These are phyloP conservation scores for Anadara kagoshimensis DNA, from an alignment of 1,140 invertebrate species.

Conservation along the genomic window DNA sequence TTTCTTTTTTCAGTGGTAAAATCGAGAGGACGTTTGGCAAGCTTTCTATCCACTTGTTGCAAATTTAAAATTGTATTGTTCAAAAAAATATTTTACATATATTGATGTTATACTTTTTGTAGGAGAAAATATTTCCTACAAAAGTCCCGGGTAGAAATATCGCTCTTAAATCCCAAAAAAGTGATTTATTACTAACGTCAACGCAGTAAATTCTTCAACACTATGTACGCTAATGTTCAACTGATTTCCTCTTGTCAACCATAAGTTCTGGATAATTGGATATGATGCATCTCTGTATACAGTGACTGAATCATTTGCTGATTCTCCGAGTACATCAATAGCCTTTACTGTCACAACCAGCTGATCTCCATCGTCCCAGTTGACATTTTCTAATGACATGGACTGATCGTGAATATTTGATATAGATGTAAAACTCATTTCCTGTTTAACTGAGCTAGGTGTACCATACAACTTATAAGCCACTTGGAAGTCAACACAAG, in stretches of 20 bases:
- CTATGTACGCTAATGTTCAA: slow-evolving; percentile 28
- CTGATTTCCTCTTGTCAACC: slow-evolving; percentile 30
- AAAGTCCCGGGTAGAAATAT: too few species aligned
- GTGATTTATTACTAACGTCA: too few species aligned
- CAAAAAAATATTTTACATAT: too few species aligned
- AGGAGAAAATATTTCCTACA: too few species aligned
- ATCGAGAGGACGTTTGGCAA: too few species aligned
- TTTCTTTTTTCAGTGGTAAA: too few species aligned
- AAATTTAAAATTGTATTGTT: too few species aligned
- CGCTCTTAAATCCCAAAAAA: too few species aligned
- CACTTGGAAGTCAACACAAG: slow-evolving; percentile 34
- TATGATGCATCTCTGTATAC: slow-evolving; percentile 22
- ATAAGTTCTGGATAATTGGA: slow-evolving; percentile 22
- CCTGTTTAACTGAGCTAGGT: slow-evolving; percentile 4
- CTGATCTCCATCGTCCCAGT: slow-evolving; percentile 26
- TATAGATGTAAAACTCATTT: slow-evolving; percentile 3
- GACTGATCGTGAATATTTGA: slow-evolving; percentile 21
- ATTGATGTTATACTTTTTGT: too few species aligned
- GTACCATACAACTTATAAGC: slow-evolving; percentile 7
- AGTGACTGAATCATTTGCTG: slow-evolving; percentile 9
- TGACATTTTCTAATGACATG: background rate
- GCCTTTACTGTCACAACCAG: slow-evolving; percentile 29
- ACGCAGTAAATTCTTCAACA: slow-evolving; percentile 26
- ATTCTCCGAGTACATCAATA: slow-evolving; percentile 24
- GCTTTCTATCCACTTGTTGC: too few species aligned